Evolutionary conservation across 1,140 invertebrate genomes (phyloP).

Genomic region (Branchinecta lindahli): DNA sequence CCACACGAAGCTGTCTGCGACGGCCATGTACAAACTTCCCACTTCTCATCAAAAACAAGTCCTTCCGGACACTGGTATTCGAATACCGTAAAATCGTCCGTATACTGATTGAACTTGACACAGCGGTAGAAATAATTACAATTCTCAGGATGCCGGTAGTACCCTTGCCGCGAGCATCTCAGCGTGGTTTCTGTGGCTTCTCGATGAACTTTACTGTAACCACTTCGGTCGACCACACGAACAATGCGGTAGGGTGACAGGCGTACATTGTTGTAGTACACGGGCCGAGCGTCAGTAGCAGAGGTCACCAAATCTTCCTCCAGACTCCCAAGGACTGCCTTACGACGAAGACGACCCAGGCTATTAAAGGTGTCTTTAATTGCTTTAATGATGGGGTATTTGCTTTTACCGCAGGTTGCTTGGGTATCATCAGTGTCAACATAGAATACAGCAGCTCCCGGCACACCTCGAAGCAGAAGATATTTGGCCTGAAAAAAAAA

Average conservation of each 20-base stretch:
- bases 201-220: constrained; percentile 48
- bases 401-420: constrained; percentile 25
- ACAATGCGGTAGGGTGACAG: constrained; percentile 52
- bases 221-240: constrained; percentile 51
- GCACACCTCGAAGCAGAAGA: constrained; percentile 38
- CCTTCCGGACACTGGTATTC: constrained; percentile 66
- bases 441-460: constrained; percentile 35
- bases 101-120: constrained; percentile 57
- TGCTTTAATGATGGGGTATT: constrained; percentile 26
- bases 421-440: constrained; percentile 30
- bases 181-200: constrained; percentile 50
- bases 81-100: constrained; percentile 57
- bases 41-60: constrained; percentile 57
- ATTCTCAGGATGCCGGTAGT: constrained; percentile 58
- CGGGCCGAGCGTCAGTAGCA: constrained; percentile 18
- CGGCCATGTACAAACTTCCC: constrained; percentile 68
- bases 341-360: constrained; percentile 28
- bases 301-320: constrained; percentile 28
- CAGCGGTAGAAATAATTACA: constrained; percentile 65
- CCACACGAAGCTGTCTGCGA: constrained; percentile 50
- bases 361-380: constrained; percentile 34
- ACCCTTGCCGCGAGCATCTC: constrained; percentile 56
- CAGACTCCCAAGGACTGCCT: constrained; percentile 28
- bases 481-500: constrained; percentile 38
- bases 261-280: constrained; percentile 20